Evolutionary conservation across 2,113 vertebrate species (phyloP).

Genomic region (Eira barbara): DNA sequence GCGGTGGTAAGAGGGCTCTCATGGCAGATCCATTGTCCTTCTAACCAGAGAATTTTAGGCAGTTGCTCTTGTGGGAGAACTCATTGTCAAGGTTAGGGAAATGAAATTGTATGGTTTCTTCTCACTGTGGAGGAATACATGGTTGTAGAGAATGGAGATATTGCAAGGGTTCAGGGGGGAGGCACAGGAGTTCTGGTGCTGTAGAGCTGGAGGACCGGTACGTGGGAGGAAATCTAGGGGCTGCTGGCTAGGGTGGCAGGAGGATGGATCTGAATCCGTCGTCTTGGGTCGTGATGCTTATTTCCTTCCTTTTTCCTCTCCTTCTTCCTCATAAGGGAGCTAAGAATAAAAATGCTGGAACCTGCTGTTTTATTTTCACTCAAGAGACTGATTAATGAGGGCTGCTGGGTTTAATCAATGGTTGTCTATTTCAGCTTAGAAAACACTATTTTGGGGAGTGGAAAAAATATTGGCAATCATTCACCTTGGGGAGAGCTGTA

Average conservation of each 20-base stretch:
- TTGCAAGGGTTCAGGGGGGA: neutral
- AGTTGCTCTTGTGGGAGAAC: neutral
- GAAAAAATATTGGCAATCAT: conserved; percentile 41
- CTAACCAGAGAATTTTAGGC: neutral
- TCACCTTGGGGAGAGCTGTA: conserved; percentile 4
- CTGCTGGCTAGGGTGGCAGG: neutral
- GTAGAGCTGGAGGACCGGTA: neutral
- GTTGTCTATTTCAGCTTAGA: conserved; percentile 60
- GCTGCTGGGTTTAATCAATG: conserved; percentile 66
- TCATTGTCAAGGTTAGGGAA: neutral
- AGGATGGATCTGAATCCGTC: neutral
- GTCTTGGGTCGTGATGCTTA: neutral
- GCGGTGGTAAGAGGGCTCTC: neutral
- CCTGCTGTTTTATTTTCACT: conserved; percentile 64
- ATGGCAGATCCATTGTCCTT: neutral
- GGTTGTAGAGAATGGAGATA: neutral
- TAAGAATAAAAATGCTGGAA: conserved; percentile 42
- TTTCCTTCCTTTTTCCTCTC: neutral
- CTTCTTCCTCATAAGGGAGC: neutral
- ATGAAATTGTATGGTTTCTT: neutral
- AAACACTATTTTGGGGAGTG: conserved; percentile 62
- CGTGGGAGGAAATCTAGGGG: neutral
- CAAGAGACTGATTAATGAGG: conserved; percentile 58
- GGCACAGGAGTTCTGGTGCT: neutral
- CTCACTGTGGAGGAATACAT: neutral